Percentiles rank a stretch among this genome's conserved stretches.
phyloP scores from a whole-genome alignment of 2,797 vertebrate genomes.

The Danionella dracula region DNA sequence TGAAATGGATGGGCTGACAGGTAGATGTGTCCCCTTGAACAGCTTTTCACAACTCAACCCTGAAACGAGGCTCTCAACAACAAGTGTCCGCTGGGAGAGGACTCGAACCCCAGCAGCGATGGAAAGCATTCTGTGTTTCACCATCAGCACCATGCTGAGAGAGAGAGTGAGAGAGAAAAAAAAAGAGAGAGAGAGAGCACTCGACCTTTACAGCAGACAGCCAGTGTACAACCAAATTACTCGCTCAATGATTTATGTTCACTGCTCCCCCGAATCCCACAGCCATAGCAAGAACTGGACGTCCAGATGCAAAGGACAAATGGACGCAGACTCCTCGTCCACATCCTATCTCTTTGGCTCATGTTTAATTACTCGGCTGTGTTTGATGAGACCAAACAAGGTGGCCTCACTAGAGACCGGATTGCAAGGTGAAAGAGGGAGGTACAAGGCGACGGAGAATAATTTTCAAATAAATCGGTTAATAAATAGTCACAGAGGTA shows the following conservation, averaged over 20 bases:
- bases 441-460: neutral
- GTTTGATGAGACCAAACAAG: conserved; percentile 15
- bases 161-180: conserved; percentile 9
- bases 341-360: neutral
- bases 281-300: conserved; percentile 26
- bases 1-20: no score
- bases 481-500: no score
- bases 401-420: neutral
- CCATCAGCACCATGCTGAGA: neutral
- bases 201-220: conserved; percentile 37
- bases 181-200: neutral
- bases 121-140: conserved; percentile 9
- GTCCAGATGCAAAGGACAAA: neutral
- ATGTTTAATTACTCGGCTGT: conserved; percentile 5
- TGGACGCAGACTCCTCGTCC: no score
- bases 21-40: no score
- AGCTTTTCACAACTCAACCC: no score
- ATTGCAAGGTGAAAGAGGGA: no score
- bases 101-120: neutral
- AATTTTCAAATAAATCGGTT: no score
- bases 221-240: conserved; percentile 35
- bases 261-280: conserved; percentile 36
- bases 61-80: no score
- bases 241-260: conserved; percentile 44
- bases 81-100: no score